Evolutionary conservation across 2,888 invertebrate species (phyloP).

Genomic region (Schizaphis graminum): DNA sequence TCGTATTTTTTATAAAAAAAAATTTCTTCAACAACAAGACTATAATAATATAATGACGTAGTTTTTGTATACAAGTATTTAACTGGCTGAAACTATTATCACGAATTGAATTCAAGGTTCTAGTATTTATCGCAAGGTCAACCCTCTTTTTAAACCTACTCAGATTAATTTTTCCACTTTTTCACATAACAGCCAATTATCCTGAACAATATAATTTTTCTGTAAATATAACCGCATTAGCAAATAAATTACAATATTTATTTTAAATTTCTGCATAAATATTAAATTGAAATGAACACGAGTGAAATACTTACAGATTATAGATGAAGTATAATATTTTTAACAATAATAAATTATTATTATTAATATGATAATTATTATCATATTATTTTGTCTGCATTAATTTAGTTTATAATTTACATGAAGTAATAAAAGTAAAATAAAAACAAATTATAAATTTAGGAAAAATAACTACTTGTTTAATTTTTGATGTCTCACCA

Average conservation of each 20-base stretch:
- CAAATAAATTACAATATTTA: not conserved
- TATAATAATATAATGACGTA: not conserved
- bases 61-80: not conserved
- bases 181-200: not conserved
- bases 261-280: not conserved
- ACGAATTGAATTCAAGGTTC: not conserved
- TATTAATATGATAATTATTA: too few species aligned
- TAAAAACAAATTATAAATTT: not conserved
- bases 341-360: not conserved
- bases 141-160: not conserved
- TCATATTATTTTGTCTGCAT: not conserved
- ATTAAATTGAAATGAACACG: not conserved
- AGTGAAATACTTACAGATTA: not conserved
- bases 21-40: not conserved
- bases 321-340: not conserved
- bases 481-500: not conserved
- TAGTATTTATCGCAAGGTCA: not conserved
- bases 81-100: not conserved
- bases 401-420: not conserved
- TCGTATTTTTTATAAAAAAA: not conserved
- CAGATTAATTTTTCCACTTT: not conserved
- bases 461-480: not conserved
- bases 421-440: not conserved
- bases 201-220: not conserved
- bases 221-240: not conserved